Base-by-base conservation (phyloP, 2,113 vertebrate species). In the Gallinago paraguaiae region DNA sequence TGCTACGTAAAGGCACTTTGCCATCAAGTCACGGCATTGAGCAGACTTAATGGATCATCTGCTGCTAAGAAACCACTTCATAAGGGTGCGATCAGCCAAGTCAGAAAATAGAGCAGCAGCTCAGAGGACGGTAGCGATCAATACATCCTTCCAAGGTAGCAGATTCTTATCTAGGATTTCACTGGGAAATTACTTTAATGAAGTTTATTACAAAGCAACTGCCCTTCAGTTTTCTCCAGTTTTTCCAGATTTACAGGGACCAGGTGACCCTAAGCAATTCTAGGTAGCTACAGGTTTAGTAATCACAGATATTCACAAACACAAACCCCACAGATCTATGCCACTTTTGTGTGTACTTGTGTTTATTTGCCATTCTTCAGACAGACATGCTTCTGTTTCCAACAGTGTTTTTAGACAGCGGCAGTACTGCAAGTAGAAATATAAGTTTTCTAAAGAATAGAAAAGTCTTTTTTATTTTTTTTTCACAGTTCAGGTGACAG, bases 131-230 rank as follows among this genome's bases (percentile, higher is more conserved):
- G 22, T 8, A 54, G 13, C 18, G 50, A 92, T 86, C 78, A 88
- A 80, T 72, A 45, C 0, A 0, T 19, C 50, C 80, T 87, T 68
- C 24, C 48, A 78, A 45, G 20, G n/a, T 20, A 70, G 15, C 23
- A 83, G 63, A 59, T 92, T 80, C 46, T 86, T 77, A 82, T 70
- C 67, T 63, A 63, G 39, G 31, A 51, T 86, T 91, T 94, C 46
- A 70, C 25, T 16, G 24, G 31, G 12, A 41, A 89, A 65, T 56
- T 15, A 69, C 50, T 91, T 71, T 35, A 60, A 15, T 39, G 20
- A 70, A 67, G 37, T 86, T 77, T 41, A 77, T 54, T 46, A 70
- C 28, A 82, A 80, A 71, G 20, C 17, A 84, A 5, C 23, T 64
- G 18, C 35, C 24, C 59, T 50, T 41, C 35, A 69, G 1, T 48